Percentiles rank a stretch among this genome's conserved stretches.
These are phyloP conservation scores for Chymomyza caudatula DNA, from an alignment of 2,888 invertebrate species.

Conservation along the genomic window DNA sequence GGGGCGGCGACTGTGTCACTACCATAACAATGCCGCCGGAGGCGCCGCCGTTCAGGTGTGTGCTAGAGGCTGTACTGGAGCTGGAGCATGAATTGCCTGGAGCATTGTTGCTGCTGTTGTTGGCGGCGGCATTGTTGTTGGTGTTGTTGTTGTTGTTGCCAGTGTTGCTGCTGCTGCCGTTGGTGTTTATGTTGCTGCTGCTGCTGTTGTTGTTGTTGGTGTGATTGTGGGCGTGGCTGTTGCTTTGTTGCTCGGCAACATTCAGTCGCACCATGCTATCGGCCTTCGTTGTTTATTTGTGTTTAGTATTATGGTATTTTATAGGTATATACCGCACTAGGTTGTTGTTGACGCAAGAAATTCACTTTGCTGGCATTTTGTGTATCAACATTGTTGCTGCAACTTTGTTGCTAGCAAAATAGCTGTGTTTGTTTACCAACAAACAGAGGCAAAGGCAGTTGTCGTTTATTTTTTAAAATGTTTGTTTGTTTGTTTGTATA, in stretches of 20 bases:
- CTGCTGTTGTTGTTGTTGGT: constrained; percentile 26
- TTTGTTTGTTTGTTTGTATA: constrained; percentile 17
- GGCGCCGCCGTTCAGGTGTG: constrained; percentile 59
- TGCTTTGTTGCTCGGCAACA: constrained; percentile 70
- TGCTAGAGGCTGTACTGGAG: constrained; percentile 61
- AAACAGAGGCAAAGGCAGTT: constrained; percentile 23
- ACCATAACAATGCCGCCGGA: constrained; percentile 66
- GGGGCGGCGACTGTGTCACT: constrained; percentile 39
- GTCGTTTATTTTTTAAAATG: constrained; percentile 21
- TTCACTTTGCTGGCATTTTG: not conserved
- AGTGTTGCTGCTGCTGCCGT: constrained; percentile 31
- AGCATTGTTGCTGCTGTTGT: constrained; percentile 43
- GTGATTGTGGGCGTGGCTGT: constrained; percentile 46
- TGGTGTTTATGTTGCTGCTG: constrained; percentile 28
- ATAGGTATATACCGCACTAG: constrained; percentile 14
- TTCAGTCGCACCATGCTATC: constrained; percentile 77
- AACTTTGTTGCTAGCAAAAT: constrained; percentile 28
- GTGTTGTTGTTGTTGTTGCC: constrained; percentile 36
- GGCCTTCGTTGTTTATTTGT: not conserved
- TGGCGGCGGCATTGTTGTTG: constrained; percentile 37
- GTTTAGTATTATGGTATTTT: not conserved
- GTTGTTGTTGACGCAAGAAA: not conserved
- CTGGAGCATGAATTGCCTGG: constrained; percentile 54
- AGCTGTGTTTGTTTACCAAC: constrained; percentile 1
- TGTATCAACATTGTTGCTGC: constrained; percentile 31